Percentiles rank a stretch among this genome's conserved stretches.
phyloP scores from a whole-genome alignment of 2,888 invertebrate genomes.

The Leptopterna dolabrata region DNA sequence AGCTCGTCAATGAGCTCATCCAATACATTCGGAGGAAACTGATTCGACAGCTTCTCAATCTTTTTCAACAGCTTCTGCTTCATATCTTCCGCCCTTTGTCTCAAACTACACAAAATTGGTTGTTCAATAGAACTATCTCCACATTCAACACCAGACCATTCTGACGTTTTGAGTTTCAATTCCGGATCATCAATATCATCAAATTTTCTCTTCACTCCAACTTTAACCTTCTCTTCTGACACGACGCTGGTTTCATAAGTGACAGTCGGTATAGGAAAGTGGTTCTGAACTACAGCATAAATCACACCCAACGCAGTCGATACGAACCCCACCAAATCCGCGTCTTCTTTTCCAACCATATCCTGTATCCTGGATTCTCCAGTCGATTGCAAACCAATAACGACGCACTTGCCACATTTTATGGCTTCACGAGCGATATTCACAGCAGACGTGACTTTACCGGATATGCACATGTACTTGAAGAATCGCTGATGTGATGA shows the following conservation, averaged over 20 bases:
- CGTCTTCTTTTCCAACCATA: slow-evolving; percentile 72
- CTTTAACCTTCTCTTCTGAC: slow-evolving; percentile 70
- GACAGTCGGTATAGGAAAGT: slow-evolving; percentile 91
- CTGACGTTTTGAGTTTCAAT: slow-evolving; percentile 15
- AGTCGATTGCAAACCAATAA: slow-evolving; percentile 76
- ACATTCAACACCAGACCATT: background rate
- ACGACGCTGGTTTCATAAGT: background rate
- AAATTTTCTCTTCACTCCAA: background rate
- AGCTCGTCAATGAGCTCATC: slow-evolving; percentile 98
- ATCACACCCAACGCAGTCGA: slow-evolving; percentile 82
- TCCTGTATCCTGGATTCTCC: slow-evolving; percentile 75
- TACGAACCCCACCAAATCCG: slow-evolving; percentile 74
- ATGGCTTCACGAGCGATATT: slow-evolving; percentile 68
- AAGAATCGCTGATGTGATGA: slow-evolving; percentile 98
- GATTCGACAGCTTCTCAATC: slow-evolving; percentile 87
- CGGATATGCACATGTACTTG: slow-evolving; percentile 98
- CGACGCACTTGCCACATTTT: slow-evolving; percentile 71
- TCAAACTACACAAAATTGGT: background rate
- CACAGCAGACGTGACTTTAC: slow-evolving; percentile 81
- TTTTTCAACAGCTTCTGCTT: slow-evolving; percentile 88
- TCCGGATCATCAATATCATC: background rate
- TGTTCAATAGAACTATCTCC: background rate
- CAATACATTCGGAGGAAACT: slow-evolving; percentile 94
- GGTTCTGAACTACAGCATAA: slow-evolving; percentile 95
- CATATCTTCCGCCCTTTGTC: slow-evolving; percentile 72